Percentiles rank a stretch among this genome's conserved stretches.
Conservation (phyloP, 2,797 vertebrate species). For the Danio aesculapii region DNA sequence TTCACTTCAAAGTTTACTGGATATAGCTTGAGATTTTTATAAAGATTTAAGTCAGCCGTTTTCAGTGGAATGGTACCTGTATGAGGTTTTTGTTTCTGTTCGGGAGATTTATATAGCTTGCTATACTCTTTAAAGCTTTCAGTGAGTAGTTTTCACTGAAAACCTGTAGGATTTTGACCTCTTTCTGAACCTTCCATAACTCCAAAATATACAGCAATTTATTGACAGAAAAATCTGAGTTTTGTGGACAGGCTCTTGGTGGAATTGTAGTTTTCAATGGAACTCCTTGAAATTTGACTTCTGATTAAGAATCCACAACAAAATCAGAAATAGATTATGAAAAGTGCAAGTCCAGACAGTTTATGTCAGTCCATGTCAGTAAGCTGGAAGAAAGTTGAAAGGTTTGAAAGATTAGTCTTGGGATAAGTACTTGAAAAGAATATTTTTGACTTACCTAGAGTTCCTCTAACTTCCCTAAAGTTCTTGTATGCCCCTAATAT, state of each 20-base stretch:
- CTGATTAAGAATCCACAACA: no score
- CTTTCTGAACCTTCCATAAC: no score
- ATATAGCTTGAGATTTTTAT: neutral
- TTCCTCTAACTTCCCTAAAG: neutral
- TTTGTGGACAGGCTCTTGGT: no score
- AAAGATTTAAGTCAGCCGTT: neutral
- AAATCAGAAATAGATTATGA: no score
- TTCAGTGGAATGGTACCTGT: neutral
- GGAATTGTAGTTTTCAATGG: no score
- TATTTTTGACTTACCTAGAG: no score
- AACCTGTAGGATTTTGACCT: neutral
- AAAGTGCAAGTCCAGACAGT: neutral
- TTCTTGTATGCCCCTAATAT: neutral
- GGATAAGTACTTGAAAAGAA: neutral
- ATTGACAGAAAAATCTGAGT: no score
- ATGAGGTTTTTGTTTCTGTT: neutral
- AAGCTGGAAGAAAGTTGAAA: neutral
- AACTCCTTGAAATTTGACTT: no score
- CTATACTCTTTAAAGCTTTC: neutral
- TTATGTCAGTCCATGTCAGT: neutral
- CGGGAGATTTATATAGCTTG: neutral
- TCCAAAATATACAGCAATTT: no score
- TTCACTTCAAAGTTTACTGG: neutral
- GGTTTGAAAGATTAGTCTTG: neutral
- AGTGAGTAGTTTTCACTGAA: neutral